Conservation (phyloP, 2,888 invertebrate genomes). For the Pseudococcus longispinus region DNA sequence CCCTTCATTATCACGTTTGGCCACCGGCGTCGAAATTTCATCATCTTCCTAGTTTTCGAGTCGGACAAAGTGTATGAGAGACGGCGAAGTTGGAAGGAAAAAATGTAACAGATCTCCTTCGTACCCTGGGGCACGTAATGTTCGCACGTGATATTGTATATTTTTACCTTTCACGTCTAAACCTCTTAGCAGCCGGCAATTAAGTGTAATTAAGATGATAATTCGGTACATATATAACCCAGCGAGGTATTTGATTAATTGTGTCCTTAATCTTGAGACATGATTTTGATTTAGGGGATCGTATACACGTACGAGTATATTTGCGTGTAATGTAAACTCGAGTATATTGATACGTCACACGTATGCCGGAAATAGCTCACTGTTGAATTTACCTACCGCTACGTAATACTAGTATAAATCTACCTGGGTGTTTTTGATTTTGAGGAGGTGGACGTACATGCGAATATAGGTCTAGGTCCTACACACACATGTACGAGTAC, state of each 20-base stretch:
- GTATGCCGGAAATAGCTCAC: neutral
- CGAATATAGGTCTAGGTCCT: neutral
- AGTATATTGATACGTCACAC: neutral
- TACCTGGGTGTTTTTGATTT: neutral
- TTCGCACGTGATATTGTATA: neutral
- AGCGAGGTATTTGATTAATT: neutral
- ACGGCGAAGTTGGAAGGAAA: neutral
- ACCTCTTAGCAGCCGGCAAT: neutral
- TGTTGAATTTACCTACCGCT: neutral
- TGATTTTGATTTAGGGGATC: neutral
- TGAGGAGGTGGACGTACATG: neutral
- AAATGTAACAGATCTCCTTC: conserved; percentile 15
- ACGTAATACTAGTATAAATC: neutral
- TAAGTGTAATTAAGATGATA: conserved; percentile 25
- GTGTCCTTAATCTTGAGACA: conserved; percentile 20
- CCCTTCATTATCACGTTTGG: conserved; percentile 14
- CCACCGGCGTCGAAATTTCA: neutral
- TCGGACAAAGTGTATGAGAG: neutral
- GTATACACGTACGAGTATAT: neutral
- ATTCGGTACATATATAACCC: neutral
- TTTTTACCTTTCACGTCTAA: neutral
- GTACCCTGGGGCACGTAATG: neutral
- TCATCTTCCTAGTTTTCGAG: neutral
- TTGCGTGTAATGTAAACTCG: neutral
- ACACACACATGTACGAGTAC: neutral